Percentiles rank a stretch among this genome's conserved stretches.
Evolutionary conservation across 2,888 invertebrate species (phyloP).

Genomic region (Pseudoips prasinana): DNA sequence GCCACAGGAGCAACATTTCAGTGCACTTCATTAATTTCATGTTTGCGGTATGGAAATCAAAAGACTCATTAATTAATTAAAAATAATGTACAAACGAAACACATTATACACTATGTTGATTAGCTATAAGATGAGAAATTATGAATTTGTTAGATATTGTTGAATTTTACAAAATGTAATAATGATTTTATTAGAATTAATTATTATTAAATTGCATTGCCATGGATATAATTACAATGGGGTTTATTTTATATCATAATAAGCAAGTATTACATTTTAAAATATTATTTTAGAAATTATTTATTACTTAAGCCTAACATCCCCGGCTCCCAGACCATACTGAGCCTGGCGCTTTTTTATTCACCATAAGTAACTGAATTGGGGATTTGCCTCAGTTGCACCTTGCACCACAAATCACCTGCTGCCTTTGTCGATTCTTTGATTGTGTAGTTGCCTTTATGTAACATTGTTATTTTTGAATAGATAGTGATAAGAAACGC

Average conservation of each 20-base stretch:
- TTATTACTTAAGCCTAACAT: too few relatives aligned
- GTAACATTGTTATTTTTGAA: too few relatives aligned
- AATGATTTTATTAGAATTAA: slow-evolving; percentile 49
- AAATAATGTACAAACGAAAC: slow-evolving; percentile 63
- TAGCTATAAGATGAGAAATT: slow-evolving; percentile 54
- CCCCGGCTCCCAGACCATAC: too few relatives aligned
- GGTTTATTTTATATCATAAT: slow-evolving; percentile 58
- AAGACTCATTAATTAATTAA: slow-evolving; percentile 27
- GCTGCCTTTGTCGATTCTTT: too few relatives aligned
- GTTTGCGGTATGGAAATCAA: slow-evolving; percentile 13
- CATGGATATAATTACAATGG: slow-evolving; percentile 48
- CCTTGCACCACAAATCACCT: too few relatives aligned
- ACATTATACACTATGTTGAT: slow-evolving; percentile 43
- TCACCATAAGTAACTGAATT: too few relatives aligned
- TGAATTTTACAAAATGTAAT: slow-evolving; percentile 55
- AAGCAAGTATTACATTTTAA: slow-evolving; percentile 43
- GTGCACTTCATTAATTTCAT: too few relatives aligned
- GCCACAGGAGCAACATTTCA: too few relatives aligned
- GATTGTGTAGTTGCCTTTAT: too few relatives aligned
- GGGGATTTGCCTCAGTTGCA: too few relatives aligned
- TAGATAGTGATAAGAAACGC: too few relatives aligned
- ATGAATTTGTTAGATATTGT: slow-evolving; percentile 59
- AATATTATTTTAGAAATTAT: slow-evolving; percentile 23
- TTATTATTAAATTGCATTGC: slow-evolving; percentile 54
- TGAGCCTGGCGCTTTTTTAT: too few relatives aligned